A percentile compares a stretch with the other conserved stretches of the same genome.
These are phyloP conservation scores for Epirrhoe tristata DNA, from an alignment of 2,888 invertebrate species.

Conservation along the genomic window DNA sequence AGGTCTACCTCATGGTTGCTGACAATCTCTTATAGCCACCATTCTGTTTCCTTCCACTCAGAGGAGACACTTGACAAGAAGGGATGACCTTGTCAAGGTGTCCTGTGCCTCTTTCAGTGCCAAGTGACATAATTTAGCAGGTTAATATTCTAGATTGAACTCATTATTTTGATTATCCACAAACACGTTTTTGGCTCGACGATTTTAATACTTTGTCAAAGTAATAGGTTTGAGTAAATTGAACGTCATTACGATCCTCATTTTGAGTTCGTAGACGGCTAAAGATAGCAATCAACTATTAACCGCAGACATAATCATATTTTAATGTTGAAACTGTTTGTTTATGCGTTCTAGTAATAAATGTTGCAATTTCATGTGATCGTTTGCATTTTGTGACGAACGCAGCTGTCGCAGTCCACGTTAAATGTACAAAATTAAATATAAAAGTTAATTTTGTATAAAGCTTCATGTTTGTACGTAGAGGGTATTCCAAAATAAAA, in stretches of 20 bases:
- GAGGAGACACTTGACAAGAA: too few relatives aligned
- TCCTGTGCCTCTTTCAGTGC: too few relatives aligned
- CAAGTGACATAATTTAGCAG: background rate
- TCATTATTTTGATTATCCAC: constrained; percentile 1
- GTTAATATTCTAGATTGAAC: constrained; percentile 13
- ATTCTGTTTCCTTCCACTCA: too few relatives aligned
- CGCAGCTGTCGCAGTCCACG: constrained; percentile 32
- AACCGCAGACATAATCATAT: constrained; percentile 29
- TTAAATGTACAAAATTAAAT: background rate
- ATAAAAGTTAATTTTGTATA: too few relatives aligned
- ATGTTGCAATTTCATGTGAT: constrained; percentile 35
- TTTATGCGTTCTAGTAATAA: constrained; percentile 30
- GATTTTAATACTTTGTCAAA: constrained; percentile 28
- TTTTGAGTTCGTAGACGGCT: constrained; percentile 22
- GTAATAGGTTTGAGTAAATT: constrained; percentile 17
- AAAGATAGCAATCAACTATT: constrained; percentile 29
- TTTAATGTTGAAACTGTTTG: constrained; percentile 29
- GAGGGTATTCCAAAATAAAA: too few relatives aligned
- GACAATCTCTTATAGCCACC: too few relatives aligned
- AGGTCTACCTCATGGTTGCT: too few relatives aligned
- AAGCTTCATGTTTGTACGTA: too few relatives aligned
- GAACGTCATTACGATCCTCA: constrained; percentile 22
- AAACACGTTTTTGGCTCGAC: constrained; percentile 25
- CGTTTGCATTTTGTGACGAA: constrained; percentile 34
- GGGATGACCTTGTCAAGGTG: too few relatives aligned